Evolutionary conservation across 1,140 invertebrate genomes (phyloP).

Genomic region (Heliconius hewitsoni): DNA sequence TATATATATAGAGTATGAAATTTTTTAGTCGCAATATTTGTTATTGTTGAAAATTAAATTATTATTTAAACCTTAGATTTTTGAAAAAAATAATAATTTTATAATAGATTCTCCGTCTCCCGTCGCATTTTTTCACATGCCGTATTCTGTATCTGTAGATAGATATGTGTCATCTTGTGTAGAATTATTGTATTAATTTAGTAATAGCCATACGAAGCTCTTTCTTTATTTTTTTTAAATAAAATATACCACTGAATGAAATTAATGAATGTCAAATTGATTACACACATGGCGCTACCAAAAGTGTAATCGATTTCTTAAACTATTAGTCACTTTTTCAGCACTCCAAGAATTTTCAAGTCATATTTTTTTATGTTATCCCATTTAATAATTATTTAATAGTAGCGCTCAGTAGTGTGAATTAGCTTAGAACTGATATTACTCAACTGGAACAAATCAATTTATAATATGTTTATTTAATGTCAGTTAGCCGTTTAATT

Average conservation of each 20-base stretch:
- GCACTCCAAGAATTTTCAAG: neutral
- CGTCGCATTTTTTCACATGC: neutral
- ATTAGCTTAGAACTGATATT: neutral
- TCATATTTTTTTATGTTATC: neutral
- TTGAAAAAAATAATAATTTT: neutral
- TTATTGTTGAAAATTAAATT: neutral
- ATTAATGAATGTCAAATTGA: neutral
- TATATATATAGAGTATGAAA: no score
- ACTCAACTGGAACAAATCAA: neutral
- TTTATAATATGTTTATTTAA: no score
- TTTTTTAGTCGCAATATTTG: neutral
- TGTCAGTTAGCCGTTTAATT: no score
- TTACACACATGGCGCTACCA: constrained; percentile 5
- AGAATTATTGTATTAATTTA: neutral
- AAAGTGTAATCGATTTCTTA: neutral
- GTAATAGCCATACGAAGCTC: neutral
- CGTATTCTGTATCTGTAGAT: neutral
- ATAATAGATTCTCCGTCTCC: neutral
- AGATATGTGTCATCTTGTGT: neutral
- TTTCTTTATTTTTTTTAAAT: neutral
- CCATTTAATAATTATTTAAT: neutral
- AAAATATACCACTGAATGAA: neutral
- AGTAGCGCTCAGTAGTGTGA: neutral
- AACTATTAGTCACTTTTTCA: neutral
- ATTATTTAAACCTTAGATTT: neutral